These are phyloP conservation scores for Machimus atricapillus DNA, from an alignment of 2,888 invertebrate species.

Conservation along the genomic window DNA sequence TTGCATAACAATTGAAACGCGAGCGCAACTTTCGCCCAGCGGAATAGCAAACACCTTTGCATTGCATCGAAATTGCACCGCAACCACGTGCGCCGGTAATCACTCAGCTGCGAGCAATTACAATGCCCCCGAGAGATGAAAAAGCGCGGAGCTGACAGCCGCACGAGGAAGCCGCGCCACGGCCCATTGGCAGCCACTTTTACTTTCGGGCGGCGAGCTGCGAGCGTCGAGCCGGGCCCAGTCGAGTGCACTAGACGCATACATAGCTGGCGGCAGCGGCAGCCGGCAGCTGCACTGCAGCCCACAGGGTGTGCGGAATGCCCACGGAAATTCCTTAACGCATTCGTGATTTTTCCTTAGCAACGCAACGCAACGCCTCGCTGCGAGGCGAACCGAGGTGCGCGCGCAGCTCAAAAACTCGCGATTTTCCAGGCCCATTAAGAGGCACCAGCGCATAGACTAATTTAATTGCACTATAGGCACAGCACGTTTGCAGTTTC, in stretches of 20 bases:
- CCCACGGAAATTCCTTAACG: not conserved
- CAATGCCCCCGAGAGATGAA: not conserved
- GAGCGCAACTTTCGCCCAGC: not conserved
- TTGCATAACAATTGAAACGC: not conserved
- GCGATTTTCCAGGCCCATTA: not conserved
- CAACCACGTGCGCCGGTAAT: not conserved
- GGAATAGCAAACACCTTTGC: not conserved
- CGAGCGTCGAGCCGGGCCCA: not conserved
- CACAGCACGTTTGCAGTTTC: not conserved
- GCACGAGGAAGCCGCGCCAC: not conserved
- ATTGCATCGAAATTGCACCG: not conserved
- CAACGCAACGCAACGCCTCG: not conserved
- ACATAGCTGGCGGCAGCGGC: not conserved
- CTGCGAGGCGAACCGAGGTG: not conserved
- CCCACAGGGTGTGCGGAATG: not conserved
- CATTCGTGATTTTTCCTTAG: not conserved
- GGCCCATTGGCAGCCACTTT: not conserved
- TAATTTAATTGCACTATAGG: not conserved
- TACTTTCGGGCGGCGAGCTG: not conserved
- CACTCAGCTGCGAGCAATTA: conserved; percentile 2
- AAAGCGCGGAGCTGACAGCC: not conserved
- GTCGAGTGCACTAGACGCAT: not conserved
- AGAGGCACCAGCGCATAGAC: not conserved
- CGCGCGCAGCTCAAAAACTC: not conserved
- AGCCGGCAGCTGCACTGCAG: not conserved